Conservation (phyloP, 1,140 invertebrate species). For the Helicorthomorpha holstii region DNA sequence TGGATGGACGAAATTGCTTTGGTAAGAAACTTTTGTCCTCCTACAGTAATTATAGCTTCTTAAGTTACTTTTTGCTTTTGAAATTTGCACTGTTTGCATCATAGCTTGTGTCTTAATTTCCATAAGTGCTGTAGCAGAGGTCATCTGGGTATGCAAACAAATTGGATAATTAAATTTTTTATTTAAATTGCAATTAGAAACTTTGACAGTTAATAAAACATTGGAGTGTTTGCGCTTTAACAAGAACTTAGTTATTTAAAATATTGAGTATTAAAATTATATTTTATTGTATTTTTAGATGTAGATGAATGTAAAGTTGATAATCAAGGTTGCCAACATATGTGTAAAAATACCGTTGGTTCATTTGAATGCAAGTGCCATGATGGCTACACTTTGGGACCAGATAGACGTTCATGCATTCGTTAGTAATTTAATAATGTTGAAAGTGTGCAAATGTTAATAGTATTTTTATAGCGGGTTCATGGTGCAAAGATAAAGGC, state of each 20-base stretch:
- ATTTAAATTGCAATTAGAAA: too few species aligned
- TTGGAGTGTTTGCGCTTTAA: too few species aligned
- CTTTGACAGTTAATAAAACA: too few species aligned
- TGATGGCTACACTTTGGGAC: slow-evolving; percentile 42
- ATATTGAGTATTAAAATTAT: not conserved
- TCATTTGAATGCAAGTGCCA: slow-evolving; percentile 66
- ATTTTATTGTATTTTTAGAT: slow-evolving; percentile 23
- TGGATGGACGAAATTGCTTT: slow-evolving; percentile 13
- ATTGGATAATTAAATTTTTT: too few species aligned
- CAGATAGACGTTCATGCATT: slow-evolving; percentile 35
- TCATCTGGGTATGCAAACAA: too few species aligned
- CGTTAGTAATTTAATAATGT: slow-evolving; percentile 2
- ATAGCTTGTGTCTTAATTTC: too few species aligned
- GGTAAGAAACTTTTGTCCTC: slow-evolving; percentile 10
- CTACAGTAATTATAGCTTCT: not conserved
- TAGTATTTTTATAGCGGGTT: slow-evolving; percentile 1
- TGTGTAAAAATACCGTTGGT: slow-evolving; percentile 63
- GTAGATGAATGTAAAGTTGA: slow-evolving; percentile 49
- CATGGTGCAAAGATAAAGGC: slow-evolving; percentile 4
- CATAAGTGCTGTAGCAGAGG: too few species aligned
- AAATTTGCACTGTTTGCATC: too few species aligned
- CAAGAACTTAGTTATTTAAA: not conserved
- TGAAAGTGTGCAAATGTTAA: slow-evolving; percentile 13
- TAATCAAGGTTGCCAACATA: slow-evolving; percentile 30
- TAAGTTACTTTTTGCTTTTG: too few species aligned